Base-by-base conservation (phyloP, 2,113 vertebrate genomes). In the Coracopsis vasa region DNA sequence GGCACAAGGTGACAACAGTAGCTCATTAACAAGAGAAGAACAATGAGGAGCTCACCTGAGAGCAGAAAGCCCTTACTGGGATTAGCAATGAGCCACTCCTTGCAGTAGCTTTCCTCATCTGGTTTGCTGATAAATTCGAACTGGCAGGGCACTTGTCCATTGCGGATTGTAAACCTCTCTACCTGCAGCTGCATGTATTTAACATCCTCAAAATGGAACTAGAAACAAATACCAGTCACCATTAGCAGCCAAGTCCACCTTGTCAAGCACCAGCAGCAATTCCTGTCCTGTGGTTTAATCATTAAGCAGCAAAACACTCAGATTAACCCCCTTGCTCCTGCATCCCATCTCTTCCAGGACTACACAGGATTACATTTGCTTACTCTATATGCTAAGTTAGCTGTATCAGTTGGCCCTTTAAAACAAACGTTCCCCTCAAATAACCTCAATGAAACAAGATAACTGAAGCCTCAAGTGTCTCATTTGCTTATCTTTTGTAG, bases 81-180 rank as follows among this genome's bases (percentile, higher is more conserved):
- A 89, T 97, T 99, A 93, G 99, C 99, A 6, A 69, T 98, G 82
- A 99, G 97, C 99, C 99, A 99, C 51, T 97, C 97, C 92, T 99
- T 99, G 97, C 99, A 99, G 96, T 99, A 99, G 11, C 97, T 97
- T 3, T 87, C 3, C 86, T 99, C 99, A 25, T 99, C 98, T 18
- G 98, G 99, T 96, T 99, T 99, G 97, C 78, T 98, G 94, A 99
- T 99, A 81, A 99, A 99, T 92, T 99, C 99, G 20, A 99, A 99
- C 92, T 99, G 99, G 95, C 99, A 99, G 7, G 99, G 99, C 58
- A 99, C 99, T 96, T 98, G 99, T 24, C 99, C 99, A 29, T 99
- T 99, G 64, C 90, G 89, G 88, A 99, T 98, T 31, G 96, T 99
- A 51, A 99, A 95, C 25, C 97, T 98, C 81, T 98, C 92, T 3